Base-by-base conservation (phyloP, 2,113 vertebrate genomes). In the Trichechus manatus region DNA sequence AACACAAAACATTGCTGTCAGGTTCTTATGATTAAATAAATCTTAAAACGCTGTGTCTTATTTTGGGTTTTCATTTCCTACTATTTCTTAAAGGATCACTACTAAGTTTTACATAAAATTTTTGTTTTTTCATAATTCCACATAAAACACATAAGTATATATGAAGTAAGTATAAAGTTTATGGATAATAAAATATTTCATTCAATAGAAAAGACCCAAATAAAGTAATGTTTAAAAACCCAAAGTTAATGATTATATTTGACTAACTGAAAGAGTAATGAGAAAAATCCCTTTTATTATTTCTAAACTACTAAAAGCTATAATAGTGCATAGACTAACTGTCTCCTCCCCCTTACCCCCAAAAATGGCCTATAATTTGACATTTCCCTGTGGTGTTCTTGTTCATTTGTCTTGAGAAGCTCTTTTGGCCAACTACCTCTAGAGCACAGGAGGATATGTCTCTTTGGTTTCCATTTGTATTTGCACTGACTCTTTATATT, bases 291-390 rank as follows among this genome's bases (percentile, higher is more conserved):
- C 13, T 56, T 87, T 89, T 78, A 66, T 72, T 83, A 80, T 72
- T 96, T 95, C 36, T 87, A 31, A 93, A 77, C 85, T 82, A 94
- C 90, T 88, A 86, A 87, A 94, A 93, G 61, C 61, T 17, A 56
- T 59, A 90, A 79, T 11, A 70, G 9, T 50, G 1, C 33, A 87
- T 17, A 61, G 7, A 87, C 15, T 61, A 5, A 87, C 42, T 93
- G 56, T 53, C 89, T 6, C n/a, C 3, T 44, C 13, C 17, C 1
- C 4, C 72, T 39, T 74, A 6, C 20, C 33, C 4, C 6, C 22
- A 13, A 42, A 44, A 82, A 64, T n/a, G 13, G 8, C n/a, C 63
- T 61, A 9, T 64, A 59, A 66, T 87, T 64, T 95, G 66, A 59
- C 47, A 74, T 88, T 93, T 1, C 44, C 81, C 13, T 15, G 33